phyloP scores from a whole-genome alignment of 2,113 vertebrate species.

The Leiothrix lutea region DNA sequence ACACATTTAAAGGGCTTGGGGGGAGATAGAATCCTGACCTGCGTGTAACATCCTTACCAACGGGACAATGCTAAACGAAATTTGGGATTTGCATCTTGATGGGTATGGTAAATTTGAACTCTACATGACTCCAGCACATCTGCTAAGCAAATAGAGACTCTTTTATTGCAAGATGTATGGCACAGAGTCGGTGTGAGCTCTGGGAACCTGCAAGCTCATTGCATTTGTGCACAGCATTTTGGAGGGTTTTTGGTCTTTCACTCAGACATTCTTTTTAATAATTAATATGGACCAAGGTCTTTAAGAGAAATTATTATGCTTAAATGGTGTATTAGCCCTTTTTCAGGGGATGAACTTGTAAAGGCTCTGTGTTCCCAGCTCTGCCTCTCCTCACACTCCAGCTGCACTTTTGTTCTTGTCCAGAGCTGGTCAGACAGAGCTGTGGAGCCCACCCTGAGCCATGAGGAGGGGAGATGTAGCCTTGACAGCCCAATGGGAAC shows the following conservation, averaged over 20 bases:
- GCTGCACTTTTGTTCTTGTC: not conserved
- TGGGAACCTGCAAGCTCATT: not conserved
- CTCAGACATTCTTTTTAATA: not conserved
- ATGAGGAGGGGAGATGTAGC: rapidly evolving
- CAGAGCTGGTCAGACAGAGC: not conserved
- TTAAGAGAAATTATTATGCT: not conserved
- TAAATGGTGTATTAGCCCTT: not conserved
- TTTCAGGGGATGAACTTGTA: not conserved
- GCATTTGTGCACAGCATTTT: not conserved
- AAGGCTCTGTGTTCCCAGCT: not conserved
- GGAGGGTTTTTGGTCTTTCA: not conserved
- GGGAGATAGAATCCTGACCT: constrained; percentile 35
- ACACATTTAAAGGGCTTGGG: constrained; percentile 36
- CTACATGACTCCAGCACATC: constrained; percentile 30
- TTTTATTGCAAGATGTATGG: not conserved
- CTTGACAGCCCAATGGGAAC: not conserved
- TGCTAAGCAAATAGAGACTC: constrained; percentile 22
- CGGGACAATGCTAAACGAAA: not conserved
- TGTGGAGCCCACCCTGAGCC: not conserved
- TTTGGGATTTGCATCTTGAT: constrained; percentile 60
- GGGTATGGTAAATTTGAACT: constrained; percentile 55
- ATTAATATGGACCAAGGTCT: not conserved
- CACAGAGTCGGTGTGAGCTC: not conserved
- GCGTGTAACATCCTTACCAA: not conserved
- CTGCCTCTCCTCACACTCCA: not conserved